Base-by-base conservation (phyloP, 2,113 vertebrate genomes). In the Salvelinus fontinalis region DNA sequence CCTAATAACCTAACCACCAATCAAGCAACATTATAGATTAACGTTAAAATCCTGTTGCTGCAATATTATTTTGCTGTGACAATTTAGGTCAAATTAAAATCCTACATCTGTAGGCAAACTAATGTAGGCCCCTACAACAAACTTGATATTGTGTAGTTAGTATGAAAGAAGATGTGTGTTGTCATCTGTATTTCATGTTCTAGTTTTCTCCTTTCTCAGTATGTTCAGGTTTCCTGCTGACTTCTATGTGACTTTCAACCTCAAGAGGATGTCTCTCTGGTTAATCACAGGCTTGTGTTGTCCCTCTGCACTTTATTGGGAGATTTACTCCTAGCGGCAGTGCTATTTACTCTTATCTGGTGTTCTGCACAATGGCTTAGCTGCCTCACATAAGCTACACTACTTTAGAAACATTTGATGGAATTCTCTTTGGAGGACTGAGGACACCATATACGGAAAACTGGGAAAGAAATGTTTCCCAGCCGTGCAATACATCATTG, bases 191-290 rank as follows among this genome's bases (percentile, higher is more conserved):
- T 54, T 18, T 54, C 59, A 62, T 22, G 59, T 62, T 62, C 24
- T 9, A 22, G 59, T 62, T 2, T 13, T 16, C 51, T 16, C 51
- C 13, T 31, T 67, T 27, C 6, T 68, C 29, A 68, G 16, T 9
- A 3, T n/a, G 14, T 44, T 68, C 31, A 68, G 67, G 27, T 31
- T 67, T 18, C 12, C 31, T 39, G 8, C 18, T 62, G 59, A 54
- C 51, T 67, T 68, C 67, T 67, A 67, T 67, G 29, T 67, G 66
- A 67, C 66, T 31, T 34, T 20, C 29, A 60, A n/a, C 59, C 59
- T 60, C 59, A 22, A 60, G 59, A 60, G 59, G 20, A 20, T 20
- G 49, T 51, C 59, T 62, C 59, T 62, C 20, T 22, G 59, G 18
- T 24, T 62, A 22, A 22, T 62, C 59, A 22, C 9, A 62, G 59